Conservation (phyloP, 2,888 invertebrate species). For the Drosophila fulvimacula region DNA sequence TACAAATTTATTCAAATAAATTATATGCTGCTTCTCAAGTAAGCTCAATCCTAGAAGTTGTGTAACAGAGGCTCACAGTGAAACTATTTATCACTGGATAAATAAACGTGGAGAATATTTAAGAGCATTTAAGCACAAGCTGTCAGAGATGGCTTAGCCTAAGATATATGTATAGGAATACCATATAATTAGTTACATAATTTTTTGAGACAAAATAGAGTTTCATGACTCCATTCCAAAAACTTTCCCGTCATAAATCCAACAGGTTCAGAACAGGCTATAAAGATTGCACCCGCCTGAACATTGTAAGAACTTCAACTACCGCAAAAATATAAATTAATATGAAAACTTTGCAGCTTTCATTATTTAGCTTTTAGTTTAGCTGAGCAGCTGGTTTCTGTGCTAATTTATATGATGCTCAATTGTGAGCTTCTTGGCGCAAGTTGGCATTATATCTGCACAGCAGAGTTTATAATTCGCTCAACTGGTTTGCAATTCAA, state of each 20-base stretch:
- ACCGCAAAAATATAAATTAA: slow-evolving; percentile 26
- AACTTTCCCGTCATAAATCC: not conserved
- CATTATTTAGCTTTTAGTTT: slow-evolving; percentile 16
- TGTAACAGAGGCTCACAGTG: too few relatives aligned
- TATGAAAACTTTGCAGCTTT: slow-evolving; percentile 24
- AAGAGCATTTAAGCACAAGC: too few relatives aligned
- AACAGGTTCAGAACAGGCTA: not conserved
- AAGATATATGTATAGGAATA: not conserved
- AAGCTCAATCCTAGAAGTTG: too few relatives aligned
- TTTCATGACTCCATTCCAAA: not conserved
- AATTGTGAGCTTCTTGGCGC: slow-evolving; percentile 1
- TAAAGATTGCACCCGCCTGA: not conserved
- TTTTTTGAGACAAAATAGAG: not conserved
- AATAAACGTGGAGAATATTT: too few relatives aligned
- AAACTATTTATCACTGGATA: too few relatives aligned
- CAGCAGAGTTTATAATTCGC: slow-evolving; percentile 31
- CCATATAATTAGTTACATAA: slow-evolving; percentile 1
- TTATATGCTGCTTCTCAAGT: too few relatives aligned
- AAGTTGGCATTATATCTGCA: slow-evolving; percentile 4
- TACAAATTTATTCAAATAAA: too few relatives aligned
- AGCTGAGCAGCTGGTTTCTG: slow-evolving; percentile 2
- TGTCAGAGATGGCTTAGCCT: not conserved
- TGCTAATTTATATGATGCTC: slow-evolving; percentile 20
- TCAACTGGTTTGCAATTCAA: slow-evolving; percentile 55
- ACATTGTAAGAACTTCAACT: slow-evolving; percentile 1